Conservation (phyloP, 2,888 invertebrate genomes). For the Melinaea menophilus region DNA sequence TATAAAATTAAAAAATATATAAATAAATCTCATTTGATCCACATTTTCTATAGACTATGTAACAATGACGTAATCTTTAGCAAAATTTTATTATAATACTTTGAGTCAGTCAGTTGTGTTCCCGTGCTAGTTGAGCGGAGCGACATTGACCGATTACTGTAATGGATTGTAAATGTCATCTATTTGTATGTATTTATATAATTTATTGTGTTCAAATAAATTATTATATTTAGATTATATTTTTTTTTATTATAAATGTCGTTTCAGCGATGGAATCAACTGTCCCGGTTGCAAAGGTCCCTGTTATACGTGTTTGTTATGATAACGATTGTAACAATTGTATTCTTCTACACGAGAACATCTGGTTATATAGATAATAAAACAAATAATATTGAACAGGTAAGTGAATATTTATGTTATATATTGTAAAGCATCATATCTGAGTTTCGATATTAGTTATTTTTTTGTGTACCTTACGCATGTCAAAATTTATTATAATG, state of each 20-base stretch:
- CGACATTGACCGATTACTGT: background rate
- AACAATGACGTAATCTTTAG: conserved; percentile 3
- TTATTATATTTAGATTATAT: background rate
- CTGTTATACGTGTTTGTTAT: conserved; percentile 82
- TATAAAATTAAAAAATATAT: no score
- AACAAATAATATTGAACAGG: conserved; percentile 45
- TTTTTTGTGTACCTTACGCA: no score
- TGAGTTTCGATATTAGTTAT: no score
- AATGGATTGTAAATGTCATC: background rate
- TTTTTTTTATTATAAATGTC: background rate
- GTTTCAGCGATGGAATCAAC: conserved; percentile 90
- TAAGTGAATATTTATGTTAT: conserved; percentile 35
- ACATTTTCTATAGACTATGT: background rate
- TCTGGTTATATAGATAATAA: conserved; percentile 39
- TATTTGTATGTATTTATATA: background rate
- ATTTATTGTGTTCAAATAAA: no score
- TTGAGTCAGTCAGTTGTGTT: background rate
- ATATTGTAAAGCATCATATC: background rate
- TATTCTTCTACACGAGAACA: conserved; percentile 76
- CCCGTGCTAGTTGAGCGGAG: background rate
- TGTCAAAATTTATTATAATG: no score
- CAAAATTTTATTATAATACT: background rate
- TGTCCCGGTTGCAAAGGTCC: conserved; percentile 90
- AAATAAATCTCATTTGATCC: no score
- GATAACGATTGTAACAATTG: conserved; percentile 77